Percentiles rank a stretch among this genome's conserved stretches.
Evolutionary conservation across 2,113 vertebrate genomes (phyloP).

Genomic region (Salvelinus alpinus): DNA sequence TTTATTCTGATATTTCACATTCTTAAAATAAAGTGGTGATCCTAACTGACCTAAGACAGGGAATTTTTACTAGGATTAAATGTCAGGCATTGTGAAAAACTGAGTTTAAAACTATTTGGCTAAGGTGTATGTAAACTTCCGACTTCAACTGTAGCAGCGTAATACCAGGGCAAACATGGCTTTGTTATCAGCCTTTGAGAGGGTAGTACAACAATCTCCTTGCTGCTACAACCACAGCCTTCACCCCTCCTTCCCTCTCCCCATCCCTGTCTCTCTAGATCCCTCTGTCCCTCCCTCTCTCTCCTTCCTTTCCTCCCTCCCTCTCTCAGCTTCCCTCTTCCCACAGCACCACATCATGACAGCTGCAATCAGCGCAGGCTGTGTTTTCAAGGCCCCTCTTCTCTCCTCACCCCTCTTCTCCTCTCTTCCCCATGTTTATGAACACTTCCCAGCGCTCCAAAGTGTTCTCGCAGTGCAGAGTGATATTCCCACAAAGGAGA

Average conservation of each 20-base stretch:
- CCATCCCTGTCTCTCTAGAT: background rate
- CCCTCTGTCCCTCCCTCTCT: background rate
- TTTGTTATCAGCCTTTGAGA: background rate
- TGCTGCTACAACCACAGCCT: background rate
- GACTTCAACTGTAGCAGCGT: background rate
- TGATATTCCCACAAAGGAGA: conserved; percentile 40
- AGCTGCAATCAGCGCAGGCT: conserved; percentile 24
- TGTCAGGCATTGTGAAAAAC: no score
- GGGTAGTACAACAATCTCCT: background rate
- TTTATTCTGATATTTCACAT: no score
- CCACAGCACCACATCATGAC: conserved; percentile 31
- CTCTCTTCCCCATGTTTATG: background rate
- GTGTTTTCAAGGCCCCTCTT: conserved; percentile 7
- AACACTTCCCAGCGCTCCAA: conserved; percentile 8
- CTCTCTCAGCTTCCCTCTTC: background rate
- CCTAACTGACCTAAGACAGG: no score
- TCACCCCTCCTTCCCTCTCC: background rate
- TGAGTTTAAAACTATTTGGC: no score
- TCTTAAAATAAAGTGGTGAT: no score
- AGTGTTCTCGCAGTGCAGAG: background rate
- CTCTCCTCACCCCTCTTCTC: background rate
- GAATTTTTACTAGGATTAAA: no score
- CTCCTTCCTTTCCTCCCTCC: background rate
- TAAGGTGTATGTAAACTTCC: no score
- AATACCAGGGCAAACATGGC: background rate